These are phyloP conservation scores for Bagarius yarrelli DNA, from an alignment of 2,113 vertebrate species.

Conservation along the genomic window DNA sequence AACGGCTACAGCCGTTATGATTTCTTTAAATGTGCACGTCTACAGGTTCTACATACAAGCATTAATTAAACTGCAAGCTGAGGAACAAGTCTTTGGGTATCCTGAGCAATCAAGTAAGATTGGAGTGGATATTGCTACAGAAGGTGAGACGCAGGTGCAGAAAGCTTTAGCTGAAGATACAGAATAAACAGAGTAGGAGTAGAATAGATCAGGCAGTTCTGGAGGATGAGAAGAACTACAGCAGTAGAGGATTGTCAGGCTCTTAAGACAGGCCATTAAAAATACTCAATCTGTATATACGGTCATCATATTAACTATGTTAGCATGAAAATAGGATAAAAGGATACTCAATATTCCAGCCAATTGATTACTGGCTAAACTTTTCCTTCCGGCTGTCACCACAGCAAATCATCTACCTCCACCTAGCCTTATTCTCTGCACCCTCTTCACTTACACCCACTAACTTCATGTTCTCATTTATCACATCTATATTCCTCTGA, in stretches of 20 bases:
- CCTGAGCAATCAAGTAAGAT: background rate
- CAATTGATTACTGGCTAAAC: too few relatives aligned
- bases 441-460: too few relatives aligned
- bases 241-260: background rate
- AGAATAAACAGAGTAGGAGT: constrained; percentile 4
- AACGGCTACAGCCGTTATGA: background rate
- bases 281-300: background rate
- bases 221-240: background rate
- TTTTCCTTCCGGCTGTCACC: too few relatives aligned
- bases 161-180: background rate
- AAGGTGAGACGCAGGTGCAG: constrained; percentile 11
- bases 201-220: constrained; percentile 5
- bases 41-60: background rate
- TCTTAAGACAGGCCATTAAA: background rate
- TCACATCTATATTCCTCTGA: too few relatives aligned
- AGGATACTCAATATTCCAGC: background rate
- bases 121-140: background rate
- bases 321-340: background rate
- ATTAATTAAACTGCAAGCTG: background rate
- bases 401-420: too few relatives aligned
- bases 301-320: background rate
- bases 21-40: background rate
- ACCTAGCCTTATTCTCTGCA: too few relatives aligned
- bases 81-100: background rate
- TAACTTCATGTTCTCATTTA: too few relatives aligned